Base-by-base conservation (phyloP, 2,113 vertebrate genomes). In the Gallinago paraguaiae region DNA sequence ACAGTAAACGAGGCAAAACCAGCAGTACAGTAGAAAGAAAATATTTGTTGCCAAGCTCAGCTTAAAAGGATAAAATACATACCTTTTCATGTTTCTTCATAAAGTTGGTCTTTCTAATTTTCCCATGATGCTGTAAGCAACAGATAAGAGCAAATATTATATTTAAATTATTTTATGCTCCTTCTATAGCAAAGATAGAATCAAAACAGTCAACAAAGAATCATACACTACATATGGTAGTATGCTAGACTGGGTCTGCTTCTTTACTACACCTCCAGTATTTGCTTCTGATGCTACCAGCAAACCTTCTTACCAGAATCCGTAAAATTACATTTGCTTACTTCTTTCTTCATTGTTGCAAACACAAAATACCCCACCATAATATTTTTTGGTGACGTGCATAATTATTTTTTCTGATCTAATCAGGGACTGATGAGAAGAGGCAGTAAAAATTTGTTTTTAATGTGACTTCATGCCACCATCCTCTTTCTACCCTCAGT, bases 11-110 rank as follows among this genome's bases (percentile, higher is more conserved):
- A 76, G 15, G 27, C 17, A 80, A 88, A 80, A 30, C 6, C 33
- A 76, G 12, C 15, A 64, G 30, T 15, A 76, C 5, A 76, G 17
- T 0, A 59, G 48, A 72, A 87, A 84, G 57, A 78, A 87, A 72
- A 27, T 22, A 45, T 39, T 11, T 83, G 41, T 71, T 90, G 19
- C 31, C 27, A 80, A 92, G 11, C 35, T 64, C 80, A 67, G 17
- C 30, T 93, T 27, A 60, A 39, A 65, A 83, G 80, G 37, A 28
- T 17, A 68, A 92, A 92, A 86, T 27, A 82, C 80, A 92, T 96
- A 99, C 99, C 98, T 99, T 99, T 95, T 99, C 99, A 54, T 99
- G 99, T 89, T 99, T 99, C 98, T 99, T 99, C 96, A 99, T 88
- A 94, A 99, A 99, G 80, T 98, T 99, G 11, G 98, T 98, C 97